Percentiles rank a stretch among this genome's conserved stretches.
Conservation (phyloP, 2,797 vertebrate species). For the Smutsia gigantea region DNA sequence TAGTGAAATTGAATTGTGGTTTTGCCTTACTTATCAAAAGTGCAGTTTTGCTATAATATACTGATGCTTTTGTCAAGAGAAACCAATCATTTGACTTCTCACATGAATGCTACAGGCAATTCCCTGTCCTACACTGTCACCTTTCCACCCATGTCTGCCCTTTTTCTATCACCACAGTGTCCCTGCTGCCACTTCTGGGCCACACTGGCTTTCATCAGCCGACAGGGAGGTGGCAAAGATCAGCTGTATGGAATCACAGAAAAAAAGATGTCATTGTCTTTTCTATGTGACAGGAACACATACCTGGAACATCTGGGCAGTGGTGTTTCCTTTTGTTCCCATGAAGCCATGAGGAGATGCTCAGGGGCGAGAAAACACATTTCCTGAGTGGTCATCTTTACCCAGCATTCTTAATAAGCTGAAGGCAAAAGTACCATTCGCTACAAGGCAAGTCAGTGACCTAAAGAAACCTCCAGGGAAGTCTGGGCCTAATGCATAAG, state of each 20-base stretch:
- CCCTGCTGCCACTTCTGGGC: background rate
- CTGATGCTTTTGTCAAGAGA: background rate
- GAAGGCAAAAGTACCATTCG: conserved; percentile 79
- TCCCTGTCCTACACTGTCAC: background rate
- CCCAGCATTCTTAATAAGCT: conserved; percentile 79
- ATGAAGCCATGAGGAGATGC: conserved; percentile 76
- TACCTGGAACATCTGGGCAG: conserved; percentile 68
- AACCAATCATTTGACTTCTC: background rate
- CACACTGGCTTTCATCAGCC: background rate
- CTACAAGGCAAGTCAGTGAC: background rate
- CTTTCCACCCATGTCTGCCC: background rate
- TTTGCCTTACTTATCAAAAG: background rate
- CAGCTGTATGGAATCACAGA: background rate
- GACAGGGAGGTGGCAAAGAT: background rate
- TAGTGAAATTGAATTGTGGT: background rate
- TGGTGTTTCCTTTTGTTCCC: conserved; percentile 72
- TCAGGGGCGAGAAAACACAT: conserved; percentile 76
- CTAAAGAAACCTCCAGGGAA: background rate
- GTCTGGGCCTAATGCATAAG: background rate
- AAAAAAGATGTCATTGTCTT: background rate
- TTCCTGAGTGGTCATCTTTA: conserved; percentile 69
- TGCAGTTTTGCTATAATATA: background rate
- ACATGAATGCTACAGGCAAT: background rate
- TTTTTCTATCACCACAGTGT: background rate
- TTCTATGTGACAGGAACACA: background rate